These are phyloP conservation scores for Acarapis woodi DNA, from an alignment of 1,140 invertebrate genomes.

Conservation along the genomic window DNA sequence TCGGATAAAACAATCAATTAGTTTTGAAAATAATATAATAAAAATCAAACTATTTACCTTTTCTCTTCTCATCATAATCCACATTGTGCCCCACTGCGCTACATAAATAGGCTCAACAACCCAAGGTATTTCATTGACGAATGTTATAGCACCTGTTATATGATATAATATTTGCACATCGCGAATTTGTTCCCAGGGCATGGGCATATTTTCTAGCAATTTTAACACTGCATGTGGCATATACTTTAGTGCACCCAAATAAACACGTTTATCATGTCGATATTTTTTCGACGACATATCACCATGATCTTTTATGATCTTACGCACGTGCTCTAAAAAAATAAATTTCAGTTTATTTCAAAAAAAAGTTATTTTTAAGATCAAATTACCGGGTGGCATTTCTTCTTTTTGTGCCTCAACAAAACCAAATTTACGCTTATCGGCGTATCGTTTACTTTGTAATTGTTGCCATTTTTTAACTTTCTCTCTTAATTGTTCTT, in stretches of 20 bases:
- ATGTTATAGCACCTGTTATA: constrained; percentile 97
- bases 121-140: constrained; percentile 99
- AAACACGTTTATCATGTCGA: constrained; percentile 92
- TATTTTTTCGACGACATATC: constrained; percentile 99
- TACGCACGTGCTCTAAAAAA: constrained; percentile 94
- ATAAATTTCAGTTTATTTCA: too few relatives aligned
- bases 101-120: constrained; percentile 97
- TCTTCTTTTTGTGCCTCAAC: constrained; percentile 97
- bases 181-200: constrained; percentile 99
- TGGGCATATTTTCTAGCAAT: constrained; percentile 96
- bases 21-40: too few relatives aligned
- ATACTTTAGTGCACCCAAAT: constrained; percentile 90
- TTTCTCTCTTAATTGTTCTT: constrained; percentile 19
- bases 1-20: too few relatives aligned
- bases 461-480: constrained; percentile 95
- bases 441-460: constrained; percentile 85
- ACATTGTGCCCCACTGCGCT: constrained; percentile 99
- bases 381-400: constrained; percentile 96
- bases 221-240: constrained; percentile 99
- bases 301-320: constrained; percentile 96
- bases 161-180: constrained; percentile 93
- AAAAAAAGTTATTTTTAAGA: too few relatives aligned
- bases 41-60: too few relatives aligned
- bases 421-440: constrained; percentile 94
- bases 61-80: constrained; percentile 99